Conservation (phyloP, 1,140 invertebrate species). For the Cydia strobilella region DNA sequence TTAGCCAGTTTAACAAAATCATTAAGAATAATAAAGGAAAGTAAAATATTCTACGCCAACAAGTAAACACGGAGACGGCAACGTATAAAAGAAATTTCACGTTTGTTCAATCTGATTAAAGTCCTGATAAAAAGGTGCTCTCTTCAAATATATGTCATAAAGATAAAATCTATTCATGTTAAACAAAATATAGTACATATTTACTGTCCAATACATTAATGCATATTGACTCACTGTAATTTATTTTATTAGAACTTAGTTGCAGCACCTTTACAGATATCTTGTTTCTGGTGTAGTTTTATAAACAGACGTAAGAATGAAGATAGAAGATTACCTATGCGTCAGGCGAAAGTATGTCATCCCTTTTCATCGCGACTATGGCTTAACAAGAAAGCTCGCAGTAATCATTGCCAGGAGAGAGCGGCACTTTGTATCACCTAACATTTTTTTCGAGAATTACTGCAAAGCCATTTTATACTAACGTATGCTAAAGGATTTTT, state of each 20-base stretch:
- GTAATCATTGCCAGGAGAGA: conserved; percentile 30
- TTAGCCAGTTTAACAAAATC: no score
- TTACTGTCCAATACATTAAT: background rate
- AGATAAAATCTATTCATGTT: conserved; percentile 6
- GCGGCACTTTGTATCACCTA: conserved; percentile 30
- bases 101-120: background rate
- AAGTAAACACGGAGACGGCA: background rate
- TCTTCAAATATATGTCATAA: background rate
- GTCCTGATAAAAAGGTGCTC: background rate
- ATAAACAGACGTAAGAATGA: conserved; percentile 14
- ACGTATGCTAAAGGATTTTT: background rate
- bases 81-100: background rate
- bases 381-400: conserved; percentile 26
- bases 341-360: conserved; percentile 35
- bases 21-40: background rate
- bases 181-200: conserved; percentile 10
- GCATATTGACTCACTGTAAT: background rate
- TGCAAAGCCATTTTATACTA: background rate
- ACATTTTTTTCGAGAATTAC: conserved; percentile 32
- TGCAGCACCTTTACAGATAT: background rate
- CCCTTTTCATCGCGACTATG: conserved; percentile 31
- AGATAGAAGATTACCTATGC: conserved; percentile 17
- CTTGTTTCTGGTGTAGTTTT: conserved; percentile 7
- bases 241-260: background rate
- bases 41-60: background rate